Percentiles rank a stretch among this genome's conserved stretches.
Evolutionary conservation across 1,140 invertebrate species (phyloP).

Genomic region (Copidosoma floridanum): DNA sequence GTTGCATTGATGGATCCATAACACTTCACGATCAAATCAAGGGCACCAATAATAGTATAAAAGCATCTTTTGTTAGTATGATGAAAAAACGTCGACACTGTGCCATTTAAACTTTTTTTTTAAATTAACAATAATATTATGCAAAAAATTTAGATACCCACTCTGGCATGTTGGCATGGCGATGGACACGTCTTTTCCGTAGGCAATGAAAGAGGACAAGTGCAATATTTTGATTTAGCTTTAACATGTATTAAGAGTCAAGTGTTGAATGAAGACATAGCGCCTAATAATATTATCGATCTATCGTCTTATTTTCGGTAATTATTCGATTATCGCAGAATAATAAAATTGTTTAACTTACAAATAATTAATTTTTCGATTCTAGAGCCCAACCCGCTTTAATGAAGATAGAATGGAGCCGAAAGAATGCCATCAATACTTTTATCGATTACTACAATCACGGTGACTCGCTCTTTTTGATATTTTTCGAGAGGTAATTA

Average conservation of each 20-base stretch:
- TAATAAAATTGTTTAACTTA: no score
- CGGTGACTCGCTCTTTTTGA: slow-evolving; percentile 56
- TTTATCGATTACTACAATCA: slow-evolving; percentile 53
- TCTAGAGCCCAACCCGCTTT: slow-evolving; percentile 59
- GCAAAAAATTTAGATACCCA: slow-evolving; percentile 72
- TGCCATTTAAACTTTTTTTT: no score
- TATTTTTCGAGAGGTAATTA: slow-evolving; percentile 66
- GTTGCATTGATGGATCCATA: slow-evolving; percentile 74
- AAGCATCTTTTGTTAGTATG: slow-evolving; percentile 65
- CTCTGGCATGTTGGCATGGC: slow-evolving; percentile 70
- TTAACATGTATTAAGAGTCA: slow-evolving; percentile 68
- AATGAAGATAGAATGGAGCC: slow-evolving; percentile 60
- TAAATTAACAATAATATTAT: no score
- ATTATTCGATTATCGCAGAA: slow-evolving; percentile 12
- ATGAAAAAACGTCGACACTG: no score
- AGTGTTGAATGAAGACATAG: slow-evolving; percentile 67
- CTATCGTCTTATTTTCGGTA: slow-evolving; percentile 70
- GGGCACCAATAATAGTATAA: slow-evolving; percentile 63
- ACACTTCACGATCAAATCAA: slow-evolving; percentile 69
- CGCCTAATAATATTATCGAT: slow-evolving; percentile 64
- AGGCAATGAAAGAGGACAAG: slow-evolving; percentile 70
- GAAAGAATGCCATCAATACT: slow-evolving; percentile 55
- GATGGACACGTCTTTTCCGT: slow-evolving; percentile 68
- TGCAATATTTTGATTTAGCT: slow-evolving; percentile 77
- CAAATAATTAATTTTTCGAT: neutral